Conservation (phyloP, 2,797 vertebrate species). For the Alauda arvensis region DNA sequence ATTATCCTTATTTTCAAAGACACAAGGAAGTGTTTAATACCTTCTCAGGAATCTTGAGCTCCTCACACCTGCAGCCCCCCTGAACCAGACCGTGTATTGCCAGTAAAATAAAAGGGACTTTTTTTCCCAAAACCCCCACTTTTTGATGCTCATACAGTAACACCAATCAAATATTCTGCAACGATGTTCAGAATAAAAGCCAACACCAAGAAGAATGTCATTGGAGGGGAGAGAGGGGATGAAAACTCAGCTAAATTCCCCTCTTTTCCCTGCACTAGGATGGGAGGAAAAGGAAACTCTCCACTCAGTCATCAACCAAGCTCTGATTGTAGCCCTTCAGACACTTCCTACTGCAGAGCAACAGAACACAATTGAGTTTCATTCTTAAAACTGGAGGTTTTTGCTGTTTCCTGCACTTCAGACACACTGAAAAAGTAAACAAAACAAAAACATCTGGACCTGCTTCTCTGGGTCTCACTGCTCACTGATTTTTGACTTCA, state of each 20-base stretch:
- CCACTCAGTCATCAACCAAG: neutral
- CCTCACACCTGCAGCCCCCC: neutral
- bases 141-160: neutral
- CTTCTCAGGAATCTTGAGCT: neutral
- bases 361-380: neutral
- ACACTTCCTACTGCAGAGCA: neutral
- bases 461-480: neutral
- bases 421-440: neutral
- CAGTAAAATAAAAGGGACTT: neutral
- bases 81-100: neutral
- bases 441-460: neutral
- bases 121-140: fast-evolving
- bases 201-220: neutral
- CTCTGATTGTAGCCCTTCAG: neutral
- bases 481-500: neutral
- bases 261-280: neutral
- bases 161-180: neutral
- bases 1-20: neutral
- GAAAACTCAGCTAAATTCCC: neutral
- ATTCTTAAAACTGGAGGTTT: neutral
- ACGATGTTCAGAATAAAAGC: neutral
- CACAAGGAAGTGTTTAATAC: too few species aligned
- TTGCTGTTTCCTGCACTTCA: neutral
- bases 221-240: neutral
- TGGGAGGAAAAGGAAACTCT: neutral